Evolutionary conservation across 2,888 invertebrate genomes (phyloP).

Genomic region (Orthosia gothica): DNA sequence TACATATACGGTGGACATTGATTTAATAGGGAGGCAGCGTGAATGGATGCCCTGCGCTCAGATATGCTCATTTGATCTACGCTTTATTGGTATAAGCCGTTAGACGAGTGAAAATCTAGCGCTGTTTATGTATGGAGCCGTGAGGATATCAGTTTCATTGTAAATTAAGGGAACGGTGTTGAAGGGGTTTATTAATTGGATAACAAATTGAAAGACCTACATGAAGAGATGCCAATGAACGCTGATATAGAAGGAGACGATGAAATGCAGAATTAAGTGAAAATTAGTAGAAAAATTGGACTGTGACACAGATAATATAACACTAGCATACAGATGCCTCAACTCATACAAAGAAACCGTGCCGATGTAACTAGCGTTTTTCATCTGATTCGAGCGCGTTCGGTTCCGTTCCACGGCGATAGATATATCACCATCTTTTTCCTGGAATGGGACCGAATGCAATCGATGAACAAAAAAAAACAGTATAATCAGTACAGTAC

Average conservation of each 20-base stretch:
- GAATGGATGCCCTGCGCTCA: conserved; percentile 76
- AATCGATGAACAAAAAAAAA: too few species aligned
- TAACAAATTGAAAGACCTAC: conserved; percentile 11
- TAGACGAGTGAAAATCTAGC: conserved; percentile 57
- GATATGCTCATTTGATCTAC: conserved; percentile 79
- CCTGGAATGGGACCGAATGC: too few species aligned
- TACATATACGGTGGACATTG: conserved; percentile 86
- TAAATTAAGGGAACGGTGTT: conserved; percentile 29
- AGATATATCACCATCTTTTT: too few species aligned
- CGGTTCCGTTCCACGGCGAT: too few species aligned
- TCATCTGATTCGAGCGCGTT: too few species aligned
- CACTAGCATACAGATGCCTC: too few species aligned
- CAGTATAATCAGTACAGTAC: too few species aligned
- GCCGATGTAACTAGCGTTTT: too few species aligned
- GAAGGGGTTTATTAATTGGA: conserved; percentile 25
- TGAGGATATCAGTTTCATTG: conserved; percentile 58
- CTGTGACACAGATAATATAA: too few species aligned
- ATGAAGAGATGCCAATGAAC: background rate
- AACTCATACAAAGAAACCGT: too few species aligned
- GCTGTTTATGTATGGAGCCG: conserved; percentile 40
- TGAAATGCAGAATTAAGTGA: background rate
- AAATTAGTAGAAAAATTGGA: background rate
- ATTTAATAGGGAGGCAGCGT: conserved; percentile 82
- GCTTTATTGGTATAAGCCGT: conserved; percentile 68
- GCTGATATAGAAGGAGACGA: background rate